These are phyloP conservation scores for Sciaenops ocellatus DNA, from an alignment of 2,797 vertebrate genomes.

Conservation along the genomic window DNA sequence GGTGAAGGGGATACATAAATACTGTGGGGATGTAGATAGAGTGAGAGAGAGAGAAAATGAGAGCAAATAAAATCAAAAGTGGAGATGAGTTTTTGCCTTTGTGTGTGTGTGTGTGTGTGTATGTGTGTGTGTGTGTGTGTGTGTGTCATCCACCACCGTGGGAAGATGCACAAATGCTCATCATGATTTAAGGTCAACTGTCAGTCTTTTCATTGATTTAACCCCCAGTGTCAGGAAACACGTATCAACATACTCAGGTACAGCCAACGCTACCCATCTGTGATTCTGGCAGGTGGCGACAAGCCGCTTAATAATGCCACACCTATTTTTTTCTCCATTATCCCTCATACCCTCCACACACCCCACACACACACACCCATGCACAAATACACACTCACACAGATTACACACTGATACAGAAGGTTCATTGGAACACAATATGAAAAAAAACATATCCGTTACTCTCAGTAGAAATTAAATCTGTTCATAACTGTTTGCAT, in stretches of 20 bases:
- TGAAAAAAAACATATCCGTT: conserved; percentile 14
- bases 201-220: conserved; percentile 63
- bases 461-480: conserved; percentile 1
- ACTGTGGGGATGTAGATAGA: conserved; percentile 12
- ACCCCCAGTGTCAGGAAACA: conserved; percentile 40
- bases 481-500: neutral
- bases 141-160: conserved; percentile 60
- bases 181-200: conserved; percentile 70
- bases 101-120: conserved; percentile 20
- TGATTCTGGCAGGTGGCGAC: conserved; percentile 77
- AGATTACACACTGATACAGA: conserved; percentile 7
- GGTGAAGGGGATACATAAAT: conserved; percentile 38
- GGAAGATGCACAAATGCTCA: conserved; percentile 64
- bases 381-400: conserved; percentile 7
- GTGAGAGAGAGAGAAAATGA: conserved; percentile 26
- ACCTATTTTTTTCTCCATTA: conserved; percentile 51
- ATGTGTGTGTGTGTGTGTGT: conserved; percentile 44
- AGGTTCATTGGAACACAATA: neutral
- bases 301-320: conserved; percentile 72
- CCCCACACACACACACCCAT: conserved; percentile 1
- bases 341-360: conserved; percentile 1
- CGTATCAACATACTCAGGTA: conserved; percentile 50
- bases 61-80: conserved; percentile 36
- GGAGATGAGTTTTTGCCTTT: conserved; percentile 10
- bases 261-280: conserved; percentile 58